Evolutionary conservation across 2,797 vertebrate species (phyloP), one percentile per base, ranked within the genome.

Genomic region (Paguma larvata): DNA sequence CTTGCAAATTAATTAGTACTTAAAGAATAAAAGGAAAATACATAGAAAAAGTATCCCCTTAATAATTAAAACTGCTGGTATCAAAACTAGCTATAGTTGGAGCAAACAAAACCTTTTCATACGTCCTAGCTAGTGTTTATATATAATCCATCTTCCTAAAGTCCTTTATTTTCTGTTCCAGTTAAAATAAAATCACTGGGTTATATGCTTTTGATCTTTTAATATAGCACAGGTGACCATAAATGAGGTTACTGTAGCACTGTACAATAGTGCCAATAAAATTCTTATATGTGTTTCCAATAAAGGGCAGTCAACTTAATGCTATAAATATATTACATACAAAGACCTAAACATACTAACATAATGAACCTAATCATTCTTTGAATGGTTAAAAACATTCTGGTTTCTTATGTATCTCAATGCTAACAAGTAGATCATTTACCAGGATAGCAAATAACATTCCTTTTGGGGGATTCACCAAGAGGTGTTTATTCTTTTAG

Each of bases 1-100:
- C 70, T 97, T 83, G 73, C 82, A 93, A 92, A 97, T 95, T 96
- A 96, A 97, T 97, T 94, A 93, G 91, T 92, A 68, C 85, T 91
- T 94, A 91, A 97, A 97, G 72, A 96, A 46, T 91, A 92, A 79
- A 89, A 44, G 41, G 34, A 83, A 95, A 94, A 72, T 84, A 95
- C 11, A 41, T 0, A 89, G 73, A 41, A 86, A 89, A 94, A 59
- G 25, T 38, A 91, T 12, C 65, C 38, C 25, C 95, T 93, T 89
- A 48, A 77, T 91, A 95, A 92, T 82, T 96, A 86, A 91, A 92
- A 87, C 23, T 65, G 23, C 65, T 94, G 85, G 51, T 68, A 93
- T 93, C 73, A 94, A 23, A 92, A 94, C n/a, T 46, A 90, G 70
- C 48, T 79, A 65, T 7, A 89, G 16, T 3, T 44, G 38, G 38